Percentiles rank a stretch among this genome's conserved stretches.
These are phyloP conservation scores for Acanthopleura granulata DNA, from an alignment of 2,888 invertebrate genomes.

Conservation along the genomic window DNA sequence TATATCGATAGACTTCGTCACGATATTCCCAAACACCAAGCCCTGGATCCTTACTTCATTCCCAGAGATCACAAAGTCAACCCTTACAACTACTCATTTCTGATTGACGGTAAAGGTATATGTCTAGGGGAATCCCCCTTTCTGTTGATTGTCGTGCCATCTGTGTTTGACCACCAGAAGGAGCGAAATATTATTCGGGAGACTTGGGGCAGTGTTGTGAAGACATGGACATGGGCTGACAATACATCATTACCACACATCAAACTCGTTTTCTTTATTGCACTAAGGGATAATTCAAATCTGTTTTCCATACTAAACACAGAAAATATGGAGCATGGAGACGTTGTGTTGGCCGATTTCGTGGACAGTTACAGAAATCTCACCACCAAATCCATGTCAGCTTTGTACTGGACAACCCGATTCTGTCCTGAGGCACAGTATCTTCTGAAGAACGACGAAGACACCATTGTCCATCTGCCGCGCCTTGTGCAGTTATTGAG, in stretches of 20 bases:
- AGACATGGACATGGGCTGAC: neutral
- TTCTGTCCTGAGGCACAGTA: constrained; percentile 51
- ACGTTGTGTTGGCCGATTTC: constrained; percentile 42
- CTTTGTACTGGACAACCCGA: constrained; percentile 53
- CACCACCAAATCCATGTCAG: constrained; percentile 62
- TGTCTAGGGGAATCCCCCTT: neutral
- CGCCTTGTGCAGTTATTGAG: constrained; percentile 19
- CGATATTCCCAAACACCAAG: neutral
- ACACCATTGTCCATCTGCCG: constrained; percentile 69
- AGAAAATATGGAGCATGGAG: constrained; percentile 26
- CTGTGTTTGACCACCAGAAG: constrained; percentile 25
- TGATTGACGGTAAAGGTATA: neutral
- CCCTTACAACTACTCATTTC: neutral
- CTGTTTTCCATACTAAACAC: constrained; percentile 21
- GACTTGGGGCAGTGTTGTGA: constrained; percentile 32
- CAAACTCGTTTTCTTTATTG: constrained; percentile 32
- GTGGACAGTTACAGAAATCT: constrained; percentile 59
- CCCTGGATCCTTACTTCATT: constrained; percentile 2
- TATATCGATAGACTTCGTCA: neutral
- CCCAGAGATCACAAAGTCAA: constrained; percentile 2
- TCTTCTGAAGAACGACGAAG: constrained; percentile 64
- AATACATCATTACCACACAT: neutral
- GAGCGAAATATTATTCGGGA: constrained; percentile 29
- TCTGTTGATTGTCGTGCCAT: constrained; percentile 30
- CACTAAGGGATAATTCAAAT: constrained; percentile 15